Evolutionary conservation across 1,140 invertebrate genomes (phyloP).

Genomic region (Ceratina australensis): DNA sequence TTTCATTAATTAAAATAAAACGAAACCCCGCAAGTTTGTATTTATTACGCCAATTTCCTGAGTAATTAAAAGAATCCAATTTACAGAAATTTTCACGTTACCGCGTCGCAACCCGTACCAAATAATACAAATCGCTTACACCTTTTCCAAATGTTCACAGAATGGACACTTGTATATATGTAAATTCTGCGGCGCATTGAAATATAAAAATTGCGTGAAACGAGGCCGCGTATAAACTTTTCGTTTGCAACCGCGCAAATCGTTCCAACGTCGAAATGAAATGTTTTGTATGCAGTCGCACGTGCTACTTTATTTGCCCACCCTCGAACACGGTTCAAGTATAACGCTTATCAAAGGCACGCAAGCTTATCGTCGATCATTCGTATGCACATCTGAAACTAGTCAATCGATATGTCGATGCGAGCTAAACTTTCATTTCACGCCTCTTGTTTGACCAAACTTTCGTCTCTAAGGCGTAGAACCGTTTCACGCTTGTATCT

Average conservation of each 20-base stretch:
- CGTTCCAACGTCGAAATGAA: neutral
- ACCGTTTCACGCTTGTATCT: neutral
- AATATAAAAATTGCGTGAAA: neutral
- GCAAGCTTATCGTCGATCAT: constrained; percentile 11
- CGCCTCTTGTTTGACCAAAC: neutral
- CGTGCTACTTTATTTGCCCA: constrained; percentile 1
- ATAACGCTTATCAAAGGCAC: constrained; percentile 9
- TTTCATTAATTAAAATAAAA: neutral
- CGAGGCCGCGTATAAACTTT: neutral
- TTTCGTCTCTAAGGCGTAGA: too few species aligned
- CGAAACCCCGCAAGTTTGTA: constrained; percentile 17
- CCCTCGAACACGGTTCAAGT: constrained; percentile 4
- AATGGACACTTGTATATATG: too few species aligned
- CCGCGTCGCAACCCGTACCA: neutral
- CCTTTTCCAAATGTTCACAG: too few species aligned
- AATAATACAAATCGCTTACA: neutral
- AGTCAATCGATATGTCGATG: constrained; percentile 6
- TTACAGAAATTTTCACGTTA: neutral
- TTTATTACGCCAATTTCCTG: constrained; percentile 15
- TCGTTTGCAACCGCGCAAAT: neutral
- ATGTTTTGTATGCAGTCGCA: constrained; percentile 7
- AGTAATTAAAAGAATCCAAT: neutral
- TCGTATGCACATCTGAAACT: constrained; percentile 17
- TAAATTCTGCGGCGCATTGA: neutral
- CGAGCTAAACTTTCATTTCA: neutral